phyloP scores from a whole-genome alignment of 2,797 vertebrate species.

The Galago senegalensis region DNA sequence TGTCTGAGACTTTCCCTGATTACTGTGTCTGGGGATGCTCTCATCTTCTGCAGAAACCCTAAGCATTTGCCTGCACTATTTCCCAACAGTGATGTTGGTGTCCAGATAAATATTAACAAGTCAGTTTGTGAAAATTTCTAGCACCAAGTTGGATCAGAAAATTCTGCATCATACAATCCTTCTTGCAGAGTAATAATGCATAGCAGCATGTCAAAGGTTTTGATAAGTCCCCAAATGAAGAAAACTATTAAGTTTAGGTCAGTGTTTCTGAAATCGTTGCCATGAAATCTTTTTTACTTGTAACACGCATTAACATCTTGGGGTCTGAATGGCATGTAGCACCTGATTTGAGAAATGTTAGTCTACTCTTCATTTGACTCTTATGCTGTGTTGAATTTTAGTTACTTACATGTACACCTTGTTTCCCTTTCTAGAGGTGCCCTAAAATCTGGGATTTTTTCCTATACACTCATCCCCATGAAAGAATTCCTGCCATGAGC shows the following conservation, averaged over 20 bases:
- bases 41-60: not conserved
- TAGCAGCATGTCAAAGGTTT: not conserved
- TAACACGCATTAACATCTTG: not conserved
- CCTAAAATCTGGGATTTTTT: not conserved
- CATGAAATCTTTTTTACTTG: not conserved
- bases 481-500: not conserved
- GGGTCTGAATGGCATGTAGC: not conserved
- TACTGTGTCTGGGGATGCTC: not conserved
- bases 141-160: not conserved
- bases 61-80: not conserved
- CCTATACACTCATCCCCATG: not conserved
- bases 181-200: not conserved
- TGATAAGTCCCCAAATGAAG: not conserved
- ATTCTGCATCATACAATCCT: not conserved
- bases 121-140: conserved; percentile 31
- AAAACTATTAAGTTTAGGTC: not conserved
- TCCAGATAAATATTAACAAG: not conserved
- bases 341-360: not conserved
- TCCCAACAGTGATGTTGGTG: not conserved
- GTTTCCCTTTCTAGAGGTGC: not conserved
- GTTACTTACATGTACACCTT: not conserved
- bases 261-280: not conserved
- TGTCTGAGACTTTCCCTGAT: not conserved
- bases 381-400: not conserved
- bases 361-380: not conserved